phyloP scores from a whole-genome alignment of 2,113 vertebrate species.

The Cyanoramphus novaezelandiae region DNA sequence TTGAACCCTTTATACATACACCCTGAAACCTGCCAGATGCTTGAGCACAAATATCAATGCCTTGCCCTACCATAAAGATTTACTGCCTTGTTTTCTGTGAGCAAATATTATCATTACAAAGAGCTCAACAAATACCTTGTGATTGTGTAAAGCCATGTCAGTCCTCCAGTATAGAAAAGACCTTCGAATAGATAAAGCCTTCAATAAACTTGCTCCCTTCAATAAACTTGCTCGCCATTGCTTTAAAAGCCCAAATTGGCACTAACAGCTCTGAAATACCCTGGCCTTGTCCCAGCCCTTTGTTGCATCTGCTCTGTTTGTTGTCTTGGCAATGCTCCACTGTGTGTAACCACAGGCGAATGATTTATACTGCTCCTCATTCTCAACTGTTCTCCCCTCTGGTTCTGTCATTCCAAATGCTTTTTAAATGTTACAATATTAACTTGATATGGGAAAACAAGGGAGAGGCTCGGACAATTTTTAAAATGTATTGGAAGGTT shows the following conservation, averaged over 20 bases:
- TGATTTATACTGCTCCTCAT: conserved; percentile 27
- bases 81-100: neutral
- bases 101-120: neutral
- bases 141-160: neutral
- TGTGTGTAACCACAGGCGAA: neutral
- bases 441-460: conserved; percentile 1
- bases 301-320: neutral
- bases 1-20: neutral
- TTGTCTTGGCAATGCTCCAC: neutral
- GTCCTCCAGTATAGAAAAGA: neutral
- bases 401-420: conserved; percentile 27
- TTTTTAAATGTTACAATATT: neutral
- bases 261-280: neutral
- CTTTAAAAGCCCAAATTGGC: neutral
- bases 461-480: neutral
- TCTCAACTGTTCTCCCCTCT: conserved; percentile 33
- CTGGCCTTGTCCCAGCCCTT: neutral
- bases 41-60: neutral
- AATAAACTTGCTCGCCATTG: too few species aligned
- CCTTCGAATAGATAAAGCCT: neutral
- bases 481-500: neutral
- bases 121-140: neutral
- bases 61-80: neutral
- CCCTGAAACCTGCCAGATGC: neutral
- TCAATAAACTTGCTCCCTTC: neutral